Conservation (phyloP, 2,888 invertebrate genomes). For the Nesidiocoris tenuis region DNA sequence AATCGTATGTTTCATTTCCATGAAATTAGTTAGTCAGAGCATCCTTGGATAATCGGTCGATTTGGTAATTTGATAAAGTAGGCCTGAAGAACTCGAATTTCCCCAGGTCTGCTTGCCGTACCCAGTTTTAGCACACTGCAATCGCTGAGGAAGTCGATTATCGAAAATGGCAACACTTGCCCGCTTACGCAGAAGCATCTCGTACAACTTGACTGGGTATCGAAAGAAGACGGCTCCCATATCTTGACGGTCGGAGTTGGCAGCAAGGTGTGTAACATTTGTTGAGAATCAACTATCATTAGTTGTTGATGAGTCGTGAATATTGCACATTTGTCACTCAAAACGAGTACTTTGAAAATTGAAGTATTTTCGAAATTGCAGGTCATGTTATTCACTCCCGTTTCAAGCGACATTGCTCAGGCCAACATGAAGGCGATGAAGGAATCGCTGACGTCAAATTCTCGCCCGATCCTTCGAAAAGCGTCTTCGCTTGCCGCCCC, state of each 20-base stretch:
- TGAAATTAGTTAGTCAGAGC: too few relatives aligned
- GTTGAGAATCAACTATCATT: too few relatives aligned
- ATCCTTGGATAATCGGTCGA: too few relatives aligned
- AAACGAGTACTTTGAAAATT: too few relatives aligned
- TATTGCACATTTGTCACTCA: too few relatives aligned
- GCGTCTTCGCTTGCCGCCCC: constrained; percentile 89
- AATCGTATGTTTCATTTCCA: too few relatives aligned
- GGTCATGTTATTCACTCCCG: constrained; percentile 87
- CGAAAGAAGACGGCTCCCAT: constrained; percentile 98
- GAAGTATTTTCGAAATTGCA: too few relatives aligned
- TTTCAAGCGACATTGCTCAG: constrained; percentile 91
- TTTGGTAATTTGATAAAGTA: too few relatives aligned
- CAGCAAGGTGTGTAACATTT: constrained; percentile 63
- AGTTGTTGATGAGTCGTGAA: too few relatives aligned
- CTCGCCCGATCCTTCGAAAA: constrained; percentile 78
- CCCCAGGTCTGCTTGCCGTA: constrained; percentile 74
- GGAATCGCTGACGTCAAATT: constrained; percentile 76
- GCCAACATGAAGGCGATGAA: constrained; percentile 91
- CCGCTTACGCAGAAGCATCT: constrained; percentile 88
- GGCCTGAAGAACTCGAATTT: too few relatives aligned
- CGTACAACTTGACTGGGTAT: constrained; percentile 98
- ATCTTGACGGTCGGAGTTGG: constrained; percentile 95
- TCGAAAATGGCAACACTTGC: constrained; percentile 88
- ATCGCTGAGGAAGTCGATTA: constrained; percentile 80
- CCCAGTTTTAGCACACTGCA: constrained; percentile 89